These are phyloP conservation scores for Littorina saxatilis DNA, from an alignment of 1,140 invertebrate genomes.

Conservation along the genomic window DNA sequence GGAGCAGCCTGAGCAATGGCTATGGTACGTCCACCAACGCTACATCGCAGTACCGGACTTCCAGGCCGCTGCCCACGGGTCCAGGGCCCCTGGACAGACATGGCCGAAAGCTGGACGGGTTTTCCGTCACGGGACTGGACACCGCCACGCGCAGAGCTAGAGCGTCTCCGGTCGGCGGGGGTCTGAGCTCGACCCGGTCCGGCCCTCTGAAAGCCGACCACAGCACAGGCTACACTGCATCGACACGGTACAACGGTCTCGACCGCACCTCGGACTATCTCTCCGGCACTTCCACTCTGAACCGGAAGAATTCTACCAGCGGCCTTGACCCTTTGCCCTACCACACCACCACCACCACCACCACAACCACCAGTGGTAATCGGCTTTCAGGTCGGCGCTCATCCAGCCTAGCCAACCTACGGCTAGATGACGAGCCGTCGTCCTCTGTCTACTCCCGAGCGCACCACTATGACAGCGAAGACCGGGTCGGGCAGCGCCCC, in stretches of 20 bases:
- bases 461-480: conserved; percentile 4
- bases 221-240: conserved; percentile 39
- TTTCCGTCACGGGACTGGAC: conserved; percentile 7
- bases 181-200: conserved; percentile 1
- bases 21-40: background rate
- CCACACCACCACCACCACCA: background rate
- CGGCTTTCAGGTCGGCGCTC: conserved; percentile 38
- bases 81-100: conserved; percentile 63
- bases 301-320: conserved; percentile 33
- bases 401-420: conserved; percentile 33
- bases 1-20: background rate
- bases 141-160: background rate
- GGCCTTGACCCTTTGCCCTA: conserved; percentile 35
- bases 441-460: background rate
- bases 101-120: conserved; percentile 55
- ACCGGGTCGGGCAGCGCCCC: background rate
- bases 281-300: conserved; percentile 18
- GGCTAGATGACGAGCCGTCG: background rate
- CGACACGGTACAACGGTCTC: conserved; percentile 18
- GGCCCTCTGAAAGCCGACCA: conserved; percentile 65
- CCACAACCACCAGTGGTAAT: background rate
- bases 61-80: conserved; percentile 55
- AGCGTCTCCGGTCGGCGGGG: conserved; percentile 22
- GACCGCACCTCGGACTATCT: conserved; percentile 14
- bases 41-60: background rate